Conservation (phyloP, 2,888 invertebrate species). For the Tetramorium bicarinatum region DNA sequence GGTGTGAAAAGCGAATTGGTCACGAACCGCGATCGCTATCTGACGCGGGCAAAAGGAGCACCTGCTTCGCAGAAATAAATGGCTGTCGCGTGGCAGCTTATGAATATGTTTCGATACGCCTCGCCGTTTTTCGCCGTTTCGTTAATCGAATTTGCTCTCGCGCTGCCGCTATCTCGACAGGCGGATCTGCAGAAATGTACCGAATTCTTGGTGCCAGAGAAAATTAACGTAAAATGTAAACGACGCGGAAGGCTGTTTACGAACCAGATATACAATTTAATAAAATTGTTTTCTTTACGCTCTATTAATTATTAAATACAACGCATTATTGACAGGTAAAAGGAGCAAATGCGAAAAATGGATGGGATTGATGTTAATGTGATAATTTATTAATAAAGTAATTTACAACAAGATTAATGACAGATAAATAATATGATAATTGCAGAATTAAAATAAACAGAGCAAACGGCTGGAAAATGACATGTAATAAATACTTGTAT, state of each 20-base stretch:
- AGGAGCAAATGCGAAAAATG: neutral
- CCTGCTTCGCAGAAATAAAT: constrained; percentile 32
- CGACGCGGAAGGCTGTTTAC: neutral
- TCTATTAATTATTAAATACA: constrained; percentile 1
- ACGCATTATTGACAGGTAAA: neutral
- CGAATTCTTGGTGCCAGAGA: neutral
- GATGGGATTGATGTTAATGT: neutral
- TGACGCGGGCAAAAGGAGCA: constrained; percentile 15
- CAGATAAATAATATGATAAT: neutral
- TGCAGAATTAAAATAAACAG: neutral
- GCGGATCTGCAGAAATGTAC: neutral
- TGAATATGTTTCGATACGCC: constrained; percentile 48
- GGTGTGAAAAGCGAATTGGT: constrained; percentile 54
- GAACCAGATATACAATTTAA: constrained; percentile 1
- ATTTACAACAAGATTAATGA: neutral
- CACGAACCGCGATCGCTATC: constrained; percentile 51
- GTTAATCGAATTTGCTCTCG: constrained; percentile 40
- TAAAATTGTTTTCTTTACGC: neutral
- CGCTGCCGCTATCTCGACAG: constrained; percentile 6
- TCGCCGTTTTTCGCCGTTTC: constrained; percentile 15
- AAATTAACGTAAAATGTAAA: constrained; percentile 9
- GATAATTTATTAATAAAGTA: neutral
- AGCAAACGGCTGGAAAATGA: neutral
- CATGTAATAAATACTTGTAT: neutral
- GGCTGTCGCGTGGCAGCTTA: constrained; percentile 28